phyloP scores from a whole-genome alignment of 2,888 invertebrate species.

The Apamea anceps region DNA sequence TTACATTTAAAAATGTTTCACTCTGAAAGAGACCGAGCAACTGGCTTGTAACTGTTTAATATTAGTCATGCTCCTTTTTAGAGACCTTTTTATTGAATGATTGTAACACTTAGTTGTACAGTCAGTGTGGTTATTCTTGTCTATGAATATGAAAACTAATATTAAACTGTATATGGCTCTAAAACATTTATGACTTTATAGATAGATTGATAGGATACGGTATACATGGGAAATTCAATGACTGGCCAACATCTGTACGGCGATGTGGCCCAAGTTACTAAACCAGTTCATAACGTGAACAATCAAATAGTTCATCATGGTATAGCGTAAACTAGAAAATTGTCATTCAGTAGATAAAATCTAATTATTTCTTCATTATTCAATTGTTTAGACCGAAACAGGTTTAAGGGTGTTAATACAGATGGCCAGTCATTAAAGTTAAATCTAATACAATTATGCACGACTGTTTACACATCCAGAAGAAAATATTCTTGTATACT shows the following conservation, averaged over 20 bases:
- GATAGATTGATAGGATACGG: constrained; percentile 28
- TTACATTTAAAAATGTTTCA: constrained; percentile 48
- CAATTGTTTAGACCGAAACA: neutral
- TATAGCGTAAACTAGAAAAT: constrained; percentile 5
- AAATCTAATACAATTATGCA: constrained; percentile 1
- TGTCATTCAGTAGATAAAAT: neutral
- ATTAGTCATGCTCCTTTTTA: constrained; percentile 15
- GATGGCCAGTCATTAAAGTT: constrained; percentile 26
- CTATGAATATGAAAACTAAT: constrained; percentile 37
- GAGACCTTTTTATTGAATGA: constrained; percentile 14
- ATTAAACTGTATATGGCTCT: constrained; percentile 34
- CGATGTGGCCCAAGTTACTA: neutral
- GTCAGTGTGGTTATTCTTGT: constrained; percentile 31
- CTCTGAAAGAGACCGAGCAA: constrained; percentile 23
- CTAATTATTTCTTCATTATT: constrained; percentile 6
- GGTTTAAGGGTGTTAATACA: neutral
- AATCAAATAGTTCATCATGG: neutral
- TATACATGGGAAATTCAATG: constrained; percentile 25
- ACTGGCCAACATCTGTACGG: constrained; percentile 7
- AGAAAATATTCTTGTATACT: neutral
- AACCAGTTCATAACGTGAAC: neutral
- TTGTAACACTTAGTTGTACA: constrained; percentile 33
- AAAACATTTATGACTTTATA: constrained; percentile 37
- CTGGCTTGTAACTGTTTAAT: constrained; percentile 28
- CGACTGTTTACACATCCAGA: constrained; percentile 9